A percentile compares a stretch with the other conserved stretches of the same genome.
These are phyloP conservation scores for Xenus cinereus DNA, from an alignment of 2,113 vertebrate species.

Conservation along the genomic window DNA sequence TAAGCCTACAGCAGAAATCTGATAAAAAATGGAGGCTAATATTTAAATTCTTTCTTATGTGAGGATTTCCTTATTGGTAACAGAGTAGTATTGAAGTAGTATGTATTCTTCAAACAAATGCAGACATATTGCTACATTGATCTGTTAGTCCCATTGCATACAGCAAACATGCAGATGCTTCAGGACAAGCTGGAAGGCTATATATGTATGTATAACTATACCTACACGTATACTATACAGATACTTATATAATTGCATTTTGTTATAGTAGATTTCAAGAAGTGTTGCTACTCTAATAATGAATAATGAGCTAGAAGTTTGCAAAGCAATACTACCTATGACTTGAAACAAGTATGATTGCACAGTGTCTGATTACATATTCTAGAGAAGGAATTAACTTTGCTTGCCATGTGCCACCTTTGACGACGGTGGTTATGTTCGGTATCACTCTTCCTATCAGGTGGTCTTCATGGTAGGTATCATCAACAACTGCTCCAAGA, in stretches of 20 bases:
- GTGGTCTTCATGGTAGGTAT: background rate
- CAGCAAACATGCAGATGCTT: background rate
- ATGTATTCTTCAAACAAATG: background rate
- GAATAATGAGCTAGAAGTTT: background rate
- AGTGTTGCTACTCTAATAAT: background rate
- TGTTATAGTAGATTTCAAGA: background rate
- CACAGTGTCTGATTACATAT: background rate
- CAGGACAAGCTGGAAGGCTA: background rate
- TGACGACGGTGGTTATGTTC: background rate
- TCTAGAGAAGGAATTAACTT: background rate
- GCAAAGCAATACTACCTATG: background rate
- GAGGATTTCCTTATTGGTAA: background rate
- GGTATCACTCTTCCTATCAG: background rate
- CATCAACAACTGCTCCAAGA: background rate
- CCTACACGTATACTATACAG: background rate
- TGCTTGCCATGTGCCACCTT: background rate
- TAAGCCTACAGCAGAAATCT: background rate
- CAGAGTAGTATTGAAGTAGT: background rate
- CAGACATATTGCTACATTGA: background rate
- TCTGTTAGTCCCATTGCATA: background rate
- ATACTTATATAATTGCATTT: background rate
- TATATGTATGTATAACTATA: background rate
- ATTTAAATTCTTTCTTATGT: background rate
- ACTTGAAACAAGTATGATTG: background rate
- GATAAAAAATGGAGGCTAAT: background rate